Base-by-base conservation (phyloP, 1,140 invertebrate genomes). In the Agrypnia vestita region DNA sequence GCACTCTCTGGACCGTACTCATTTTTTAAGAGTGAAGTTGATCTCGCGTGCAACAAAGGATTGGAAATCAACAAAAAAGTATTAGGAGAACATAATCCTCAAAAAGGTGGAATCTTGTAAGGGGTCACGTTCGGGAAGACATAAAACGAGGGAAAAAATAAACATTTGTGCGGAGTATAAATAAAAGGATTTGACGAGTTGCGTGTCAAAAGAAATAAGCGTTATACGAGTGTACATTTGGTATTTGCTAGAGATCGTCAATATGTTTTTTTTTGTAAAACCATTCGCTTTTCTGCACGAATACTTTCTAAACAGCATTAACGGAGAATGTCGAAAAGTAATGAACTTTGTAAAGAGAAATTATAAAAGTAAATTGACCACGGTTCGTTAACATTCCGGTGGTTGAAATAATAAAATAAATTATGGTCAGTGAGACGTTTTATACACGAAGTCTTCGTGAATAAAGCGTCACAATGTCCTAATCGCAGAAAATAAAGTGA, bases 171-270 rank as follows among this genome's bases (percentile, higher is more conserved):
- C 53, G 71, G 51, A 67, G 62, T 67, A 43, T 67, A 35, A 21
- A 67, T 72, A 72, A 72, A 72, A 72, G 17, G 35, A 49, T 44
- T 35, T 46, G 67, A 49, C 67, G 67, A 72, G 67, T n/a, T 49
- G 67, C 73, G 73, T 75, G 53, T 44, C 53, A 21, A 75, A 74
- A 74, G 71, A 74, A 74, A 74, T 74, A 35, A 35, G 25, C 1
- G 25, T 35, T 35, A 35, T 35, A 35, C 25, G 25, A 35, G 25
- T 35, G 25, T 35, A 35, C 6, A 6, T 35, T 35, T 35, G 6
- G 25, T 35, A 35, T 35, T 35, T 35, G 25, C 6, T 35, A 35
- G 25, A 35, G 25, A 35, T 3, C 25, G 25, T 35, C 25, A 6
- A 35, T 35, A 3, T 35, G 1, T 35, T 35, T 35, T 35, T 35